Percentiles rank a stretch among this genome's conserved stretches.
phyloP scores from a whole-genome alignment of 1,140 invertebrate species.

The Oryctes rhinoceros region DNA sequence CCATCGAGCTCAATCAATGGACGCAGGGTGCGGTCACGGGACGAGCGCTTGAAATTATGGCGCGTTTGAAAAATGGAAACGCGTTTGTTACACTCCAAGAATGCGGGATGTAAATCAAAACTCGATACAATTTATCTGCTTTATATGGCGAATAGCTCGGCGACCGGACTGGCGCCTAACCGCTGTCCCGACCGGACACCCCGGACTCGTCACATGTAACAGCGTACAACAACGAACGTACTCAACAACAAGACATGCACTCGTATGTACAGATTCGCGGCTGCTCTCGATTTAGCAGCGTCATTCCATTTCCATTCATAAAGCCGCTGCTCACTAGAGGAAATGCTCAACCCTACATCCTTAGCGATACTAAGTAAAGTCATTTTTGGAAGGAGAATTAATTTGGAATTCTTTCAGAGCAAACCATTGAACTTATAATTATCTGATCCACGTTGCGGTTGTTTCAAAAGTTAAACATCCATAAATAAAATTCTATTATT shows the following conservation, averaged over 20 bases:
- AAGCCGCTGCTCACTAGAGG: background rate
- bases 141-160: conserved; percentile 54
- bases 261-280: background rate
- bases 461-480: no score
- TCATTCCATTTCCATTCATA: conserved; percentile 45
- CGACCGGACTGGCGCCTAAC: conserved; percentile 51
- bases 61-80: conserved; percentile 56
- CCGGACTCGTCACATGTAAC: conserved; percentile 25
- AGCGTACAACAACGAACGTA: background rate
- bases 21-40: conserved; percentile 50
- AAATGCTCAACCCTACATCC: background rate
- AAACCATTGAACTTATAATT: no score
- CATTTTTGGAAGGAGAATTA: no score
- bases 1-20: conserved; percentile 50
- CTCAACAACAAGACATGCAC: conserved; percentile 36
- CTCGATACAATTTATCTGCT: conserved; percentile 59
- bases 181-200: conserved; percentile 34
- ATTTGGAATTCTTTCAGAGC: no score
- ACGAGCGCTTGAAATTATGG: conserved; percentile 50
- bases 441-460: no score
- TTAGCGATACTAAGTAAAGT: no score
- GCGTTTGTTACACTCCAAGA: conserved; percentile 57
- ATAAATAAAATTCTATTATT: no score
- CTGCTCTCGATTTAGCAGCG: conserved; percentile 39
- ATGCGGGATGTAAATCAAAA: conserved; percentile 60